Percentiles rank a stretch among this genome's conserved stretches.
These are phyloP conservation scores for Lethocerus indicus DNA, from an alignment of 1,140 invertebrate species.

Conservation along the genomic window DNA sequence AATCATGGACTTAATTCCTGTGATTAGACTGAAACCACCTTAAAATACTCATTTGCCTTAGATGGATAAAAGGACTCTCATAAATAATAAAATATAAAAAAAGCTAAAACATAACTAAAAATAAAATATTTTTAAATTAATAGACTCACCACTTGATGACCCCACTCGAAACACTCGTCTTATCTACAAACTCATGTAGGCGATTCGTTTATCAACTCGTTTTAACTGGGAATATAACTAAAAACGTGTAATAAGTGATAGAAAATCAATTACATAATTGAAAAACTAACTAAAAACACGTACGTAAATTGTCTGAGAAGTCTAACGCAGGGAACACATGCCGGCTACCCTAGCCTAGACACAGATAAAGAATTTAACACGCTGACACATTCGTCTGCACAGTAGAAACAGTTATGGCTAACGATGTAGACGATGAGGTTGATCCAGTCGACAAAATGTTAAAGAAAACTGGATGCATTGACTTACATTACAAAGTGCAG, in stretches of 20 bases:
- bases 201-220: too few species aligned
- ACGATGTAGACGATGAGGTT: neutral
- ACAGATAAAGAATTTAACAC: neutral
- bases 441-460: slow-evolving; percentile 73
- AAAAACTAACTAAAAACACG: neutral
- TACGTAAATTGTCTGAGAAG: neutral
- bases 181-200: too few species aligned
- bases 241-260: too few species aligned
- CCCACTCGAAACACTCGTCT: too few species aligned
- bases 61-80: too few species aligned
- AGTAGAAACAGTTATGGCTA: neutral
- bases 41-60: too few species aligned
- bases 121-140: neutral
- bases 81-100: too few species aligned
- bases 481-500: slow-evolving; percentile 73
- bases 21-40: too few species aligned
- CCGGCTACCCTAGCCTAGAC: neutral
- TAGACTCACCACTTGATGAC: too few species aligned
- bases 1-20: too few species aligned
- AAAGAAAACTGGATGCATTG: slow-evolving; percentile 71
- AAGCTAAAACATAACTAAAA: neutral
- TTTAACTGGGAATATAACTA: too few species aligned
- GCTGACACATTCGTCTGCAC: neutral
- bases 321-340: neutral
- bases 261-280: neutral